Evolutionary conservation across 2,888 invertebrate species (phyloP), one percentile per base, ranked within the genome.

Genomic region (Polylopha cassiicola): DNA sequence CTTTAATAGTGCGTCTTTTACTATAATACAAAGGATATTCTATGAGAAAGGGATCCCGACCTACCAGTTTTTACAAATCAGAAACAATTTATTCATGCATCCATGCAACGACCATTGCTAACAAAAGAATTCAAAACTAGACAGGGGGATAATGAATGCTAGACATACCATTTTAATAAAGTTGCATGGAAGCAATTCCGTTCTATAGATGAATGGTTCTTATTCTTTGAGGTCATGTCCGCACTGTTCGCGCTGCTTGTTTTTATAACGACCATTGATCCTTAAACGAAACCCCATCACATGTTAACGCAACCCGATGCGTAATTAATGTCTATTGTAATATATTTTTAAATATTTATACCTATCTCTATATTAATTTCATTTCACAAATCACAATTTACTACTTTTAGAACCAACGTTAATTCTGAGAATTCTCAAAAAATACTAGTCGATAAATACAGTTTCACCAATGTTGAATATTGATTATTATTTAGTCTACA

Each of bases 1-100:
- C 79, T 78, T 78, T 74, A 71, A 78, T 79, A 79, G 75, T 65
- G 59, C 74, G 78, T 72, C 73, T 78, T 80, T 80, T 73, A 78
- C 81, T 80, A 82, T 73, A 55, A 65, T 65, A 82, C 79, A 81
- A 82, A 80, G 57, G 71, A 65, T 75, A 64, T 69, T 84, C 82
- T 84, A 84, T 84, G 82, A 85, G 85, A 84, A 85, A 80, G 73
- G 81, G 75, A 81, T 81, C 84, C 80, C 80, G 84, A 84, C 78
- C 81, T 84, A 84, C 84, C 84, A 85, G 85, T 85, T 84, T 75
- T 64, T 67, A 73, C 67, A 75, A 79, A 57, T 61, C 55, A 62
- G 66, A 77, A 80, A 78, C 77, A 80, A 82, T 82, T 81, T 81
- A 82, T 85, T 81, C 82, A 81, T 82, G 78, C 80, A 80, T 76